phyloP scores from a whole-genome alignment of 2,888 invertebrate species.

The Nymphalis polychloros region DNA sequence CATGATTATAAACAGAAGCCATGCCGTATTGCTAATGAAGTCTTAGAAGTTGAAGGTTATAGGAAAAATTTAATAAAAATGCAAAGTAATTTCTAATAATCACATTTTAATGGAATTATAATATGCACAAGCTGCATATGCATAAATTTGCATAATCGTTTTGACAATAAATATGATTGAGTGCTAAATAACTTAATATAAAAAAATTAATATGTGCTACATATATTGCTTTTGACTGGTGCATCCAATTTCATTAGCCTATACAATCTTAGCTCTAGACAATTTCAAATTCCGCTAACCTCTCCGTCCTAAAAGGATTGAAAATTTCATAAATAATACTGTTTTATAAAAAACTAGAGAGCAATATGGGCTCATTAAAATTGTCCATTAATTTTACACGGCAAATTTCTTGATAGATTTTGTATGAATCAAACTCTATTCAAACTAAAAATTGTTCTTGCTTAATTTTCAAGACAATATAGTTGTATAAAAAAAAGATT shows the following conservation, averaged over 20 bases:
- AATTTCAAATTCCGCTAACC: conserved; percentile 26
- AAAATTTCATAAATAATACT: conserved; percentile 28
- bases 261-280: conserved; percentile 12
- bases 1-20: conserved; percentile 4
- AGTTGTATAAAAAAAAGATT: conserved; percentile 45
- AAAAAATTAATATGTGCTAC: conserved; percentile 61
- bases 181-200: conserved; percentile 73
- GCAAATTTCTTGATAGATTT: conserved; percentile 22
- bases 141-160: conserved; percentile 68
- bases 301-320: neutral
- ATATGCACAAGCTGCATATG: conserved; percentile 75
- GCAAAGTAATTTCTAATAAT: conserved; percentile 64
- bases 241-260: conserved; percentile 51
- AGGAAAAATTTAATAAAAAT: conserved; percentile 43
- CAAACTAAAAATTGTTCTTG: conserved; percentile 69
- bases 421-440: conserved; percentile 8
- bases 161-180: conserved; percentile 72
- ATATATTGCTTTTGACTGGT: conserved; percentile 72
- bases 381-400: conserved; percentile 2
- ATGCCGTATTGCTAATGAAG: neutral
- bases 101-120: conserved; percentile 79
- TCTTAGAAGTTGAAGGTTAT: neutral
- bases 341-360: conserved; percentile 27
- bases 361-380: conserved; percentile 14
- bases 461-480: conserved; percentile 67